Percentiles rank a stretch among this genome's conserved stretches.
phyloP scores from a whole-genome alignment of 2,888 invertebrate genomes.

The Phyto melanocephala region DNA sequence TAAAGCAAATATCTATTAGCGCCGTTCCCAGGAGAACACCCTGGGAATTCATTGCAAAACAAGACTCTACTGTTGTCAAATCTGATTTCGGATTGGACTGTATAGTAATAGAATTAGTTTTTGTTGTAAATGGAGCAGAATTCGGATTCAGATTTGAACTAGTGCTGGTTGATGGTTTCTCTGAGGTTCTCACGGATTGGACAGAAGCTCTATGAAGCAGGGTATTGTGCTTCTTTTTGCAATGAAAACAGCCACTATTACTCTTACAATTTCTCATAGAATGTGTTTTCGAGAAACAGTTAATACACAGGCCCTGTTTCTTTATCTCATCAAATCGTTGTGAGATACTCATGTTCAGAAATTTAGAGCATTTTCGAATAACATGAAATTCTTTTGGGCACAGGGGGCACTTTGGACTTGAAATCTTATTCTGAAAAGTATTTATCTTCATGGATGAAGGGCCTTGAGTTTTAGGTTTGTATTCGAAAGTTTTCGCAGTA shows the following conservation, averaged over 20 bases:
- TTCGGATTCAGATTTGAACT: not conserved
- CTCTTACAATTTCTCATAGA: not conserved
- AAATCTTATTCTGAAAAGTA: not conserved
- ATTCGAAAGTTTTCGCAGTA: not conserved
- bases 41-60: not conserved
- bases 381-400: not conserved
- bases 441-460: not conserved
- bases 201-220: not conserved
- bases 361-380: not conserved
- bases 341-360: not conserved
- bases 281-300: not conserved
- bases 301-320: not conserved
- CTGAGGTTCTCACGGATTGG: not conserved
- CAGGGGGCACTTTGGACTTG: not conserved
- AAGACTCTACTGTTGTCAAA: too few species aligned
- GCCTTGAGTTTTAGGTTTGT: not conserved
- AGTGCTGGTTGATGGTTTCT: not conserved
- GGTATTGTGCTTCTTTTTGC: not conserved
- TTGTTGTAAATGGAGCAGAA: not conserved
- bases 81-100: not conserved
- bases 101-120: not conserved
- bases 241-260: not conserved
- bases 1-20: slow-evolving; percentile 13
- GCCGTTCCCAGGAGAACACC: slow-evolving; percentile 33
- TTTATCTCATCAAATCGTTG: not conserved